Evolutionary conservation across 30 jellyfish, hydroid and myxozoan species (phyloP).

Genomic region (Cassiopea xamachana): DNA sequence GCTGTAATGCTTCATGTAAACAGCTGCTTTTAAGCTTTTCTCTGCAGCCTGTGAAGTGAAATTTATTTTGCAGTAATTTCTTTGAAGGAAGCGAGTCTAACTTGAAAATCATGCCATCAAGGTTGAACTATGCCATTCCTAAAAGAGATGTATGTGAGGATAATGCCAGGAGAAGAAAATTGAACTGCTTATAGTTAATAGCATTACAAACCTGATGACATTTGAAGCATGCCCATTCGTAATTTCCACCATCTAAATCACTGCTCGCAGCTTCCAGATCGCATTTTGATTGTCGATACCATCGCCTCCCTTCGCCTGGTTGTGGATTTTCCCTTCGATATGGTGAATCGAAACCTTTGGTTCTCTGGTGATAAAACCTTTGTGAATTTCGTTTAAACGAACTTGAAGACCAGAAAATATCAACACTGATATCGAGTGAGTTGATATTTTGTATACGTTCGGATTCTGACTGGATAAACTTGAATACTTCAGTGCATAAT

Average conservation of each 20-base stretch:
- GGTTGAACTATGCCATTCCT: no score
- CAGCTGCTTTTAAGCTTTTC: conserved; percentile 78
- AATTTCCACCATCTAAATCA: neutral
- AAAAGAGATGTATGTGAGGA: no score
- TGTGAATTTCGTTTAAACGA: neutral
- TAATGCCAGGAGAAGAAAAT: no score
- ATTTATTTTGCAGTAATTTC: neutral
- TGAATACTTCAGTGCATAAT: conserved; percentile 63
- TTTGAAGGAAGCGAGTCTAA: no score
- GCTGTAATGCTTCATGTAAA: conserved; percentile 18
- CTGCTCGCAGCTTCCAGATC: conserved; percentile 67
- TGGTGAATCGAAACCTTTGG: conserved; percentile 32
- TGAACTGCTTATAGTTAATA: no score
- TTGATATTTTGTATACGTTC: conserved; percentile 13
- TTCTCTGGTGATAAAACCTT: neutral
- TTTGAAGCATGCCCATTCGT: conserved; percentile 83
- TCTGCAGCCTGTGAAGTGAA: conserved; percentile 68
- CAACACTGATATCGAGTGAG: neutral
- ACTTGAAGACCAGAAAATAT: neutral
- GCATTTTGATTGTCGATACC: conserved; percentile 81
- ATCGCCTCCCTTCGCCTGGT: conserved; percentile 79
- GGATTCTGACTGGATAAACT: conserved; percentile 57
- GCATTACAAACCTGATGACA: conserved; percentile 79
- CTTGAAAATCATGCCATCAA: no score
- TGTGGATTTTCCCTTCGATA: conserved; percentile 64